Evolutionary conservation across 2,797 vertebrate species (phyloP).

Genomic region (Setipinna tenuifilis): DNA sequence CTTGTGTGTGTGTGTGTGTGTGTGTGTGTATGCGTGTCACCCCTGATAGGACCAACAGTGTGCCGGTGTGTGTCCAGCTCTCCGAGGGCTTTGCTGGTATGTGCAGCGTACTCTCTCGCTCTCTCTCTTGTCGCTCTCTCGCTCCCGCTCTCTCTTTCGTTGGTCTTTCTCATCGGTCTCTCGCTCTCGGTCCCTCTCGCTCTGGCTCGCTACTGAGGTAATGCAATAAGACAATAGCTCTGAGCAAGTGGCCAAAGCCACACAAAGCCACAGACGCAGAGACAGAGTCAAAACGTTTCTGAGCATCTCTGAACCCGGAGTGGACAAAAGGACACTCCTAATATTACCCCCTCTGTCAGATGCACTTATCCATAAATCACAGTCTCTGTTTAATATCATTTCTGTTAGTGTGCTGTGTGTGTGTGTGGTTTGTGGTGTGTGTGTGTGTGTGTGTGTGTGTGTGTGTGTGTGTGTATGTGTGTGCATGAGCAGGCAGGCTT

Average conservation of each 20-base stretch:
- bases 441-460: conserved; percentile 3
- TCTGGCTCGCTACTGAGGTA: not conserved
- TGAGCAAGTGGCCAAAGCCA: conserved; percentile 3
- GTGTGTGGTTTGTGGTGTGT: not conserved
- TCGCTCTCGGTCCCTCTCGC: not conserved
- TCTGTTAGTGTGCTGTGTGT: conserved; percentile 12
- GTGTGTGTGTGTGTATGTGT: not conserved
- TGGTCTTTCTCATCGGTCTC: not conserved
- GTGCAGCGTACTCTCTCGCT: too few species aligned
- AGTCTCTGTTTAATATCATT: not conserved
- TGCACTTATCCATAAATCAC: not conserved
- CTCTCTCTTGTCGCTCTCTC: too few species aligned
- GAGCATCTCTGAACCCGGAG: not conserved
- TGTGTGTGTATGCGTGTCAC: too few species aligned
- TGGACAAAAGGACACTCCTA: not conserved
- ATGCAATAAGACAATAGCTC: conserved; percentile 16
- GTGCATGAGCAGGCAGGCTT: not conserved
- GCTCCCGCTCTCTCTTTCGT: not conserved
- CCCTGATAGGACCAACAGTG: too few species aligned
- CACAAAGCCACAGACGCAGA: not conserved
- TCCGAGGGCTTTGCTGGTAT: not conserved
- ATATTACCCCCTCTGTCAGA: conserved; percentile 18
- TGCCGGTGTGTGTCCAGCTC: not conserved
- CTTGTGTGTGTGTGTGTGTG: too few species aligned
- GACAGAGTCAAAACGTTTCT: not conserved